Base-by-base conservation (phyloP, 2,888 invertebrate genomes). In the Hydrotaea diabolus region DNA sequence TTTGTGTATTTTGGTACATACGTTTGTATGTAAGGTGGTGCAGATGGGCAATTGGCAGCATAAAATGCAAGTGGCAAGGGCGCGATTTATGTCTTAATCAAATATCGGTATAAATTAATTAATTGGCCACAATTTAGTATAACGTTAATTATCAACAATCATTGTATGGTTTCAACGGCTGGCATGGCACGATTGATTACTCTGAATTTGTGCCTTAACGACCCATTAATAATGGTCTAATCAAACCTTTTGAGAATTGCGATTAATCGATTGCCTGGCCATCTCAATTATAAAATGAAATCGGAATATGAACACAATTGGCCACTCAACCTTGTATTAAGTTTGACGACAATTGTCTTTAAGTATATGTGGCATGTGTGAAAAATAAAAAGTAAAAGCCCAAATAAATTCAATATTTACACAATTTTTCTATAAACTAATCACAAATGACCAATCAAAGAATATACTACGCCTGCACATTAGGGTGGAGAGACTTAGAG, bases 71-170 rank as follows among this genome's bases (percentile, higher is more conserved):
- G 3, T 53, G 15, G 53, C 53, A 53, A 53, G 53, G 53, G 53
- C 19, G 53, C 53, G 53, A 19, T 66, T 9, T 43, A 66, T 66
- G 66, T 66, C 39, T 66, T 66, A 66, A 66, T 66, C 66, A 43
- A 64, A 36, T 9, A 11, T 26, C 55, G n/a, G 21, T 5, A 19
- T 39, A 11, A 31, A 62, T 15, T 62, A 62, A 62, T 62, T 62
- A 62, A 62, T 36, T 31, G 26, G n/a, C n/a, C 31, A 62, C 62
- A 62, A 62, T 62, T 62, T 36, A 31, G 31, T 31, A 31, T 36
- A 31, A 36, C 36, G 9, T 62, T 62, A 62, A 62, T 62, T 62
- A 62, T 11, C 62, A 62, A 62, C 62, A 62, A 31, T 31, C 26
- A 15, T 8, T 26, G 13, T 36, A 49, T 49, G n/a, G 2, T 2